phyloP scores from a whole-genome alignment of 1,140 invertebrate genomes.

The Capitella teleta region DNA sequence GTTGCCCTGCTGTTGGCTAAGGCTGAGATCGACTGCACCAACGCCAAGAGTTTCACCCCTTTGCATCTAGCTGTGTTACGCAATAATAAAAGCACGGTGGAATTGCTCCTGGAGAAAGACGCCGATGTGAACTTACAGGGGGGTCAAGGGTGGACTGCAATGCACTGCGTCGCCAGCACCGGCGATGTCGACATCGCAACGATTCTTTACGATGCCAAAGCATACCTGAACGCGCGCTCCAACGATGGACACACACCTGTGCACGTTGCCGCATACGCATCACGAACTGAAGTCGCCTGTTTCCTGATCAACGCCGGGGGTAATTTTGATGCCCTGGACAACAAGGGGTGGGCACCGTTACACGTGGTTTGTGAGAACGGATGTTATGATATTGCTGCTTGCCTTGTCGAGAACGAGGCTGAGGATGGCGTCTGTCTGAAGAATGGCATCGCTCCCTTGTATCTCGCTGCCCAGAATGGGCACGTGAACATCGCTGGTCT shows the following conservation, averaged over 20 bases:
- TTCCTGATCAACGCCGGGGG: not conserved
- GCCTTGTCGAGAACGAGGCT: not conserved
- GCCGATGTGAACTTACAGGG: constrained; percentile 16
- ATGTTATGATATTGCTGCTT: not conserved
- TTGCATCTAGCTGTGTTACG: constrained; percentile 22
- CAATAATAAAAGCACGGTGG: constrained; percentile 9
- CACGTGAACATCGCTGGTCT: not conserved
- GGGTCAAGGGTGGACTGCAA: not conserved
- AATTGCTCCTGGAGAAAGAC: constrained; percentile 7
- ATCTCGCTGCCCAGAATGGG: not conserved
- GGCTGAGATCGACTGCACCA: constrained; percentile 14
- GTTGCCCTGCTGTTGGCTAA: constrained; percentile 4
- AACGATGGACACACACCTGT: not conserved
- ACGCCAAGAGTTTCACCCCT: constrained; percentile 21
- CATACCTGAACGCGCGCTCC: not conserved
- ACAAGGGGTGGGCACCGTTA: not conserved
- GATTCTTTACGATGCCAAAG: not conserved
- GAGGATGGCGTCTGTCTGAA: not conserved
- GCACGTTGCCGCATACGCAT: not conserved
- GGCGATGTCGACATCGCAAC: constrained; percentile 2
- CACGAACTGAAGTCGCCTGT: not conserved
- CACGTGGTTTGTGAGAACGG: not conserved
- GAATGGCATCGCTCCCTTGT: not conserved
- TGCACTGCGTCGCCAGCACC: not conserved
- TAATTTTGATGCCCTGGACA: not conserved